A percentile compares a stretch with the other conserved stretches of the same genome.
phyloP scores from a whole-genome alignment of 2,888 invertebrate species.

The Brachylomia viminalis region DNA sequence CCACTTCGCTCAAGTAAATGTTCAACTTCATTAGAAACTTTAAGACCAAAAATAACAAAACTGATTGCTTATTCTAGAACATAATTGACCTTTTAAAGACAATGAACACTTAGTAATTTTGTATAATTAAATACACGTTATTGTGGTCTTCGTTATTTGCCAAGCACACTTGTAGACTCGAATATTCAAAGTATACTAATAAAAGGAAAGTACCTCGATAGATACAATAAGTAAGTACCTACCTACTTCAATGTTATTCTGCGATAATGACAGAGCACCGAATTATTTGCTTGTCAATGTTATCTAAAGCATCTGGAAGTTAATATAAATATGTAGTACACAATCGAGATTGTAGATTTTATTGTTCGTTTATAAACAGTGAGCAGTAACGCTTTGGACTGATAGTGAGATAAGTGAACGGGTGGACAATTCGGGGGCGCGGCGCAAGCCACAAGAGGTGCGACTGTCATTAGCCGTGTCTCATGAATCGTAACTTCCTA shows the following conservation, averaged over 20 bases:
- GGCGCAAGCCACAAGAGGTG: slow-evolving; percentile 57
- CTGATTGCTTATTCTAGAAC: slow-evolving; percentile 10
- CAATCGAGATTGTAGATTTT: slow-evolving; percentile 79
- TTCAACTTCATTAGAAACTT: neutral
- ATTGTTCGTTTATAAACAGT: slow-evolving; percentile 78
- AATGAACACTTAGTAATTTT: slow-evolving; percentile 27
- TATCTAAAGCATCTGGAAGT: slow-evolving; percentile 73
- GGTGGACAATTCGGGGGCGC: slow-evolving; percentile 63
- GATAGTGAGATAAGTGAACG: slow-evolving; percentile 76
- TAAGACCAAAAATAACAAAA: neutral
- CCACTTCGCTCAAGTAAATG: slow-evolving; percentile 31
- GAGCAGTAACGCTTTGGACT: slow-evolving; percentile 70
- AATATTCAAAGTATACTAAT: slow-evolving; percentile 16
- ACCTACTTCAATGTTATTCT: slow-evolving; percentile 58
- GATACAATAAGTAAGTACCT: slow-evolving; percentile 13
- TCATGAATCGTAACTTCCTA: too few relatives aligned
- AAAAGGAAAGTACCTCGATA: slow-evolving; percentile 20
- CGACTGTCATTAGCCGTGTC: slow-evolving; percentile 13
- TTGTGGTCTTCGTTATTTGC: slow-evolving; percentile 14
- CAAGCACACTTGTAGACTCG: slow-evolving; percentile 23
- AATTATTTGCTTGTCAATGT: slow-evolving; percentile 75
- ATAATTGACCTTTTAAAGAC: slow-evolving; percentile 29
- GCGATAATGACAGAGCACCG: slow-evolving; percentile 63
- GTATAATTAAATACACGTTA: slow-evolving; percentile 18
- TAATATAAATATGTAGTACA: slow-evolving; percentile 71